Evolutionary conservation across 2,797 vertebrate genomes (phyloP).

Genomic region (Percopsis omiscomaycus): DNA sequence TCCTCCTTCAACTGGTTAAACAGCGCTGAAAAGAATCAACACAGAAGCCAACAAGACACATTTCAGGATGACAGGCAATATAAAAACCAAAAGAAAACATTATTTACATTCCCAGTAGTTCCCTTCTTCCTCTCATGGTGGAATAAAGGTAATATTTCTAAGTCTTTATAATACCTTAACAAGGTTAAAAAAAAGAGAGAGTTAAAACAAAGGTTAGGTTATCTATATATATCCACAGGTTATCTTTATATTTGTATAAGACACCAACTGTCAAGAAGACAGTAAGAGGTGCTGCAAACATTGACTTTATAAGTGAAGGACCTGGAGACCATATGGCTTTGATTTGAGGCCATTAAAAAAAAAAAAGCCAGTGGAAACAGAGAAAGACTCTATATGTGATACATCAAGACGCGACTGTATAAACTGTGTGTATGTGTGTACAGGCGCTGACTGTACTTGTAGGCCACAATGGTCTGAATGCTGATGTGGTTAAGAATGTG

Average conservation of each 20-base stretch:
- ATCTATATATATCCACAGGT: slow-evolving; percentile 1
- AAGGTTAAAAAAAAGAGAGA: no score
- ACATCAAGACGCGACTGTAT: slow-evolving; percentile 9
- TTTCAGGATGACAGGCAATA: no score
- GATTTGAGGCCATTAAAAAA: slow-evolving; percentile 71
- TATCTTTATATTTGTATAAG: slow-evolving; percentile 21
- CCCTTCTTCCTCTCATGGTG: no score
- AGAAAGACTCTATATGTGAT: slow-evolving; percentile 27
- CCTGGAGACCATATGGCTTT: slow-evolving; percentile 75
- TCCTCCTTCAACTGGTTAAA: slow-evolving; percentile 44
- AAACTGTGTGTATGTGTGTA: no score
- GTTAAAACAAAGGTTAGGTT: no score
- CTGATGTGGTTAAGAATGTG: no score
- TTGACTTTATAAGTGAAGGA: slow-evolving; percentile 65
- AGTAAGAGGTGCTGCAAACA: slow-evolving; percentile 51
- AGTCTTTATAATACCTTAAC: no score
- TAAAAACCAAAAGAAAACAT: no score
- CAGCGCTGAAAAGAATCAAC: slow-evolving; percentile 21
- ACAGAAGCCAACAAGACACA: neutral
- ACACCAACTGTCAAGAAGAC: slow-evolving; percentile 23
- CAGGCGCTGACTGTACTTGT: no score
- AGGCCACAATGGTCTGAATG: no score
- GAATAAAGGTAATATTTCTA: no score
- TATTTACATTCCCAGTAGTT: no score
- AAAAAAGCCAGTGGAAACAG: slow-evolving; percentile 64